Evolutionary conservation across 2,113 vertebrate genomes (phyloP).

Genomic region (Crotalus helleri): DNA sequence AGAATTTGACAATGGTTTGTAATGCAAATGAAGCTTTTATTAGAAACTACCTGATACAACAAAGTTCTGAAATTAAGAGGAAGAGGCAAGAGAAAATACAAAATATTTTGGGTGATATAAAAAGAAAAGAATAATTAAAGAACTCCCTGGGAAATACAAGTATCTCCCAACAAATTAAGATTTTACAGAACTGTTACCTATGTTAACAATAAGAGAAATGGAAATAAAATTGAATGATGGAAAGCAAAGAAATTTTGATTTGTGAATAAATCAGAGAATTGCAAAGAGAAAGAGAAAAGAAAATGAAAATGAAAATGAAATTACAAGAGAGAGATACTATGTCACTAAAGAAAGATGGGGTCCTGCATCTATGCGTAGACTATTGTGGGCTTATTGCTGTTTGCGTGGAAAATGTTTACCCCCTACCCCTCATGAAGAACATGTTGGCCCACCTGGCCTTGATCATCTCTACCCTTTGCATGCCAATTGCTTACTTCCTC

Average conservation of each 20-base stretch:
- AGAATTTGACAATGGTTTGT: not conserved
- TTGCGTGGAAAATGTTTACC: not conserved
- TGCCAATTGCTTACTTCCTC: not conserved
- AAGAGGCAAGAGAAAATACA: not conserved
- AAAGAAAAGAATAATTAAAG: not conserved
- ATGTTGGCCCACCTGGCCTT: not conserved
- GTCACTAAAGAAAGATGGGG: not conserved
- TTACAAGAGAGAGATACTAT: not conserved
- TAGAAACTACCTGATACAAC: not conserved
- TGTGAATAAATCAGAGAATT: not conserved
- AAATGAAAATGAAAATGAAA: not conserved
- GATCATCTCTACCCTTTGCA: not conserved
- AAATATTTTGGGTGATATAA: not conserved
- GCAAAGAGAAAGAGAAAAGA: not conserved
- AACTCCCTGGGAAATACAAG: not conserved
- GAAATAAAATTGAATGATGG: not conserved
- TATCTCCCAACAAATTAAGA: not conserved
- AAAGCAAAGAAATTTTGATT: not conserved
- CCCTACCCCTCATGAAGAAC: not conserved
- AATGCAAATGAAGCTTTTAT: not conserved
- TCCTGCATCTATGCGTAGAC: fast-evolving
- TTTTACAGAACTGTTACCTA: not conserved
- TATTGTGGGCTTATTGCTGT: not conserved
- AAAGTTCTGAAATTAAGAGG: not conserved
- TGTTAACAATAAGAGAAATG: not conserved